A percentile compares a stretch with the other conserved stretches of the same genome.
Conservation (phyloP, 2,888 invertebrate species). For the Alentia gelatinosa region DNA sequence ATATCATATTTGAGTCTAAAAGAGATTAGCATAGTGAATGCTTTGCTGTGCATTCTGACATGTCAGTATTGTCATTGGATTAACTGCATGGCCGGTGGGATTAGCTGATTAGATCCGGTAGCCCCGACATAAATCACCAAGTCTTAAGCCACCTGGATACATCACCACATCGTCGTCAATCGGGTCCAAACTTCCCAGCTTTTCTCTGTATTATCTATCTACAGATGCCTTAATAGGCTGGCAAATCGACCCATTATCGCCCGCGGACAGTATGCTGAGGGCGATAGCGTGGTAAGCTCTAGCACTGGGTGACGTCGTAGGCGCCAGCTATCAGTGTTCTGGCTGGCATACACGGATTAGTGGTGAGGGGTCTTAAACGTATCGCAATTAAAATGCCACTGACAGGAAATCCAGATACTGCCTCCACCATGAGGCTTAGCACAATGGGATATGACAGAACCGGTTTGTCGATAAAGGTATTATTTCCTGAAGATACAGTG, state of each 20-base stretch:
- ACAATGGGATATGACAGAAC: not conserved
- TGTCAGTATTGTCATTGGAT: too few relatives aligned
- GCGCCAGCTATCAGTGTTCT: not conserved
- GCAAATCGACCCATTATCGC: not conserved
- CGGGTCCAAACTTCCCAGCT: not conserved
- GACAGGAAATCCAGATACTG: not conserved
- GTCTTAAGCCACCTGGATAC: not conserved
- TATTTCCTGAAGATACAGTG: not conserved
- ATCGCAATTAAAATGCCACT: conserved; percentile 1
- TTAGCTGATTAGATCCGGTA: not conserved
- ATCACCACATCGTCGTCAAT: not conserved
- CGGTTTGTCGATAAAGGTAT: not conserved
- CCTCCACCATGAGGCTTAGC: not conserved
- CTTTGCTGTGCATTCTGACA: too few relatives aligned
- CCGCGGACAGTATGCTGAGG: not conserved
- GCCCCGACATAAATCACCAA: not conserved
- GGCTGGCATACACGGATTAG: not conserved
- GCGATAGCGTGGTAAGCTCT: not conserved
- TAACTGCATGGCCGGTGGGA: too few relatives aligned
- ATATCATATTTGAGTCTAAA: too few relatives aligned
- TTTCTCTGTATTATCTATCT: not conserved
- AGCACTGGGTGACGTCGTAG: not conserved
- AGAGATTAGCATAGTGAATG: too few relatives aligned
- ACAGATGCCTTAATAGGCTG: not conserved
- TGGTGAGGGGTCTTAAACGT: not conserved